phyloP scores from a whole-genome alignment of 2,888 invertebrate genomes.

The Venustoraphidia nigricollis region DNA sequence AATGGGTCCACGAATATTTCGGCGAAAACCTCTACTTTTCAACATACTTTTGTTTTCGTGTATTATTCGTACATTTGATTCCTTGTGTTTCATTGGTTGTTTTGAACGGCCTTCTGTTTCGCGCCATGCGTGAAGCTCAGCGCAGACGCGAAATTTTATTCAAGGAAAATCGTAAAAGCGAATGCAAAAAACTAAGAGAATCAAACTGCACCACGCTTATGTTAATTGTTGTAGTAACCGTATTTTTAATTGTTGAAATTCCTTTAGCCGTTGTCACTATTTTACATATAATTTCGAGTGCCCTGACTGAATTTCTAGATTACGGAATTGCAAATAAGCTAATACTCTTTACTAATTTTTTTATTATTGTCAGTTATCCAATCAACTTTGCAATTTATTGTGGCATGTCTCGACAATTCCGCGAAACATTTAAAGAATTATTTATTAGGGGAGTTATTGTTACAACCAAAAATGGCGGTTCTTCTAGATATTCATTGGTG shows the following conservation, averaged over 20 bases:
- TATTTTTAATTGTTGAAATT: conserved; percentile 69
- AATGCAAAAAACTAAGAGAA: conserved; percentile 62
- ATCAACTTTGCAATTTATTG: conserved; percentile 93
- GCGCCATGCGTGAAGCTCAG: conserved; percentile 74
- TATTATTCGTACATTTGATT: conserved; percentile 79
- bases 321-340: conserved; percentile 64
- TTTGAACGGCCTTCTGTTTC: conserved; percentile 73
- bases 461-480: conserved; percentile 46
- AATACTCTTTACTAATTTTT: conserved; percentile 75
- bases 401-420: conserved; percentile 87
- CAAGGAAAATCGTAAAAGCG: conserved; percentile 60
- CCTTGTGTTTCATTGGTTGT: conserved; percentile 82
- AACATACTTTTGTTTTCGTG: conserved; percentile 69
- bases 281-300: conserved; percentile 67
- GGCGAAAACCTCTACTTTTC: conserved; percentile 66
- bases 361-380: conserved; percentile 80
- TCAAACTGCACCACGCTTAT: conserved; percentile 77
- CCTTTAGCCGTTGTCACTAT: conserved; percentile 71
- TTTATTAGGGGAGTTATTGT: conserved; percentile 49
- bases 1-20: conserved; percentile 53
- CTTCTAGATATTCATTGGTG: conserved; percentile 64
- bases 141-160: conserved; percentile 42
- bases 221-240: conserved; percentile 76
- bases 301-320: conserved; percentile 54
- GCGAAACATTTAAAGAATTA: conserved; percentile 79